Conservation (phyloP, 2,888 invertebrate genomes). For the Apotomis capreana region DNA sequence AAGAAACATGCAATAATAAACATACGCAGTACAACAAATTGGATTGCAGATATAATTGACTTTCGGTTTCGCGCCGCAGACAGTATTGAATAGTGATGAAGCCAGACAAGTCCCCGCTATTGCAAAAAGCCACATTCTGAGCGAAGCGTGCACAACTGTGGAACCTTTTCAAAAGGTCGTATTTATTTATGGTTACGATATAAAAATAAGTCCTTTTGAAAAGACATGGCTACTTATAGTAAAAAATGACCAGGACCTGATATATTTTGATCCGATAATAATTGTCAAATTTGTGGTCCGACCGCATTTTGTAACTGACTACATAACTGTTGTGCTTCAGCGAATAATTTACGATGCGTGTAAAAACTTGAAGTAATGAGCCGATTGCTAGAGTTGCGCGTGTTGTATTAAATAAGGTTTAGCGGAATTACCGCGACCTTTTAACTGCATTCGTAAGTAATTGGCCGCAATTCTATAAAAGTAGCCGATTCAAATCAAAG, state of each 20-base stretch:
- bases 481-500: constrained; percentile 26
- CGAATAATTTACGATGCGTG: constrained; percentile 33
- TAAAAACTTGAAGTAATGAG: constrained; percentile 26
- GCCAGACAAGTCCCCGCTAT: constrained; percentile 53
- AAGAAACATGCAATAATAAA: constrained; percentile 10
- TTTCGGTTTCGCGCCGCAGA: constrained; percentile 55
- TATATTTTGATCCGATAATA: constrained; percentile 30
- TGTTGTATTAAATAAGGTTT: constrained; percentile 29
- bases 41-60: constrained; percentile 47
- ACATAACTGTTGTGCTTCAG: constrained; percentile 11
- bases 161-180: too few relatives aligned
- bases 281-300: constrained; percentile 31
- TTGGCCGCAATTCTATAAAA: constrained; percentile 15
- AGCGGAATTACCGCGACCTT: constrained; percentile 31
- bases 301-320: constrained; percentile 34
- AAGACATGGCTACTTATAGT: neutral
- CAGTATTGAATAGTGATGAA: constrained; percentile 54
- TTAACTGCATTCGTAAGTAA: constrained; percentile 35
- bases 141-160: constrained; percentile 51
- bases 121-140: constrained; percentile 66
- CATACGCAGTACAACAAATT: constrained; percentile 37
- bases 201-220: too few relatives aligned
- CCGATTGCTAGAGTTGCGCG: constrained; percentile 4
- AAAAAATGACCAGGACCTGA: constrained; percentile 31
- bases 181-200: too few relatives aligned